phyloP scores from a whole-genome alignment of 2,888 invertebrate genomes.

The Conus canariensis region DNA sequence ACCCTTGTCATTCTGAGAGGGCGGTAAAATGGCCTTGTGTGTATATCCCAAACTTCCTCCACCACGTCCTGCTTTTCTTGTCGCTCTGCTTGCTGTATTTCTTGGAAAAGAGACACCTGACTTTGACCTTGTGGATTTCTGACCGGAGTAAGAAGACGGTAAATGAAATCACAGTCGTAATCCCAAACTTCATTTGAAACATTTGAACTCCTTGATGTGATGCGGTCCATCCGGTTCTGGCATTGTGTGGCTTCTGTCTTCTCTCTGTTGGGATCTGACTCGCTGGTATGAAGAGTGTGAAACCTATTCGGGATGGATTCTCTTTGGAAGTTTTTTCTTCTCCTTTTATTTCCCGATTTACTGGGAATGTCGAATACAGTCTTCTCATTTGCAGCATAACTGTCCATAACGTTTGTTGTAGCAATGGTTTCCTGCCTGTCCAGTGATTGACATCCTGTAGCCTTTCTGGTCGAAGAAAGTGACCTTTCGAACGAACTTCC shows the following conservation, averaged over 20 bases:
- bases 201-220: not conserved
- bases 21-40: not conserved
- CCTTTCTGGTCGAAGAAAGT: too few species aligned
- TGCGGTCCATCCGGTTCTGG: not conserved
- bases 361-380: not conserved
- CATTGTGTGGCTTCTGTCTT: not conserved
- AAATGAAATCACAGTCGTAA: constrained; percentile 23
- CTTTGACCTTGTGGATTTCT: not conserved
- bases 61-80: not conserved
- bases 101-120: constrained; percentile 6
- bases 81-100: constrained; percentile 12
- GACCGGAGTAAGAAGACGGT: not conserved
- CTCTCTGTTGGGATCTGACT: not conserved
- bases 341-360: not conserved
- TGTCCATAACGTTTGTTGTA: not conserved
- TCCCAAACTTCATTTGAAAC: not conserved
- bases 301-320: not conserved
- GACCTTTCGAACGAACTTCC: too few species aligned
- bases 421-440: not conserved
- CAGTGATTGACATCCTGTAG: not conserved
- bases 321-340: not conserved
- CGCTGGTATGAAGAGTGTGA: not conserved
- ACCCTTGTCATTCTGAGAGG: not conserved
- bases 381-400: not conserved
- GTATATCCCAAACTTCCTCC: too few species aligned